These are phyloP conservation scores for Bryconaethiops microstoma DNA, from an alignment of 2,797 vertebrate genomes.

Conservation along the genomic window DNA sequence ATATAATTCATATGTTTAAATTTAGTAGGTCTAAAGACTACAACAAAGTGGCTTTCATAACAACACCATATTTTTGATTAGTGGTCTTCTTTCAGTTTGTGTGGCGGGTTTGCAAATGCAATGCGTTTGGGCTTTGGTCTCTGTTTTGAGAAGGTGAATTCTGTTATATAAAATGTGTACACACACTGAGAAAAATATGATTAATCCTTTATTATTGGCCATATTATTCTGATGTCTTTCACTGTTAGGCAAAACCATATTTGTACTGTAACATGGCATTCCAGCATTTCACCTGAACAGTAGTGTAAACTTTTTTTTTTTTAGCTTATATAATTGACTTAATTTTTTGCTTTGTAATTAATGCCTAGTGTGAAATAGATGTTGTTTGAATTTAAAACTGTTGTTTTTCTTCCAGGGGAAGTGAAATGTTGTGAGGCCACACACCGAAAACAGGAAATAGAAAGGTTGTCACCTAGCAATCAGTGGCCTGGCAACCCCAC, in stretches of 20 bases:
- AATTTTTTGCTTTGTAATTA: not conserved
- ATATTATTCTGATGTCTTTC: not conserved
- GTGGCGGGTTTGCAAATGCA: not conserved
- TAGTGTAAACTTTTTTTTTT: not conserved
- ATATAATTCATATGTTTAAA: too few species aligned
- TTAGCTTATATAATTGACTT: not conserved
- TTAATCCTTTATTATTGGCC: constrained; percentile 1
- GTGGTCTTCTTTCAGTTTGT: not conserved
- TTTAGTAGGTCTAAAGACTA: too few species aligned
- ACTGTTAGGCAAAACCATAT: not conserved
- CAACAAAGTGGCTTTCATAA: not conserved
- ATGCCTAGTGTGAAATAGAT: not conserved
- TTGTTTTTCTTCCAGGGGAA: constrained; percentile 76
- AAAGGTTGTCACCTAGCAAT: constrained; percentile 74
- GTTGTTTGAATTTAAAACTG: not conserved
- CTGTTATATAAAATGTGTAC: not conserved
- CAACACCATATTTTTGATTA: not conserved
- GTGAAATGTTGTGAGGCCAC: constrained; percentile 69
- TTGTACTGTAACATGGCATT: not conserved
- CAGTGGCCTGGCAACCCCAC: constrained; percentile 80
- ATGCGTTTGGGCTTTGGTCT: not conserved
- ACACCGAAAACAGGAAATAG: constrained; percentile 70
- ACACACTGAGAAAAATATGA: not conserved
- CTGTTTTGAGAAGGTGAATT: not conserved
- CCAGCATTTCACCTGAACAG: not conserved